Evolutionary conservation across 2,113 vertebrate genomes (phyloP), one percentile per base, ranked within the genome.

Genomic region (Ceyx cyanopectus): DNA sequence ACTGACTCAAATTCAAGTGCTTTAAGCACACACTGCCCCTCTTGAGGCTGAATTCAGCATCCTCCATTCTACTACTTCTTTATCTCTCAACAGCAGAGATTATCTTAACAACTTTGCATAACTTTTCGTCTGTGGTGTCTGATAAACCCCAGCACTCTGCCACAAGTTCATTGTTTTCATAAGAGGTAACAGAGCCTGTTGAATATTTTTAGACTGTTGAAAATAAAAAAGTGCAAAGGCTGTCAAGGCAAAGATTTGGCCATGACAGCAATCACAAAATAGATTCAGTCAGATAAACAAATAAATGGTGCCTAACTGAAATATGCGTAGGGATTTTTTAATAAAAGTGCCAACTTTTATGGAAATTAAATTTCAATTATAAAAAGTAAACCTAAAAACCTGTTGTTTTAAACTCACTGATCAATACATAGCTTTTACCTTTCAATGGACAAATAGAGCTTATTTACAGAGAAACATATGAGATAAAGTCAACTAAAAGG

Each of bases 281-380:
- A 94, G 72, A 95, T 74, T 80, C 70, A 65, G 82, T 94, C 85
- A 91, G 85, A 95, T 89, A 76, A 93, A 83, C 57, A 96, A 97
- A 95, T 91, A 92, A 78, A 90, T 40, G 69, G 87, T 32, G 75
- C 45, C 50, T 32, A 86, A 53, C 22, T 67, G 85, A 96, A 96
- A 96, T 46, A 87, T 58, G 69, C 41, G 50, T 72, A 85, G 41
- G 95, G 60, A 56, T 89, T 92, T 85, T 68, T 96, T 96, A 96
- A 94, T 87, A 95, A 95, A 92, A 90, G 60, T 18, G 65, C 72
- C 85, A 83, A 76, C 48, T 96, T 97, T 68, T 57, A 94, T 62
- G 51, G 70, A 93, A 95, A 96, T 84, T 77, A 81, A 81, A 93
- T 73, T 93, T 92, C 70, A 37, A 34, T 87, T 87, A 93, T 77